Conservation (phyloP, 2,888 invertebrate genomes). For the Dexiosoma caninum region DNA sequence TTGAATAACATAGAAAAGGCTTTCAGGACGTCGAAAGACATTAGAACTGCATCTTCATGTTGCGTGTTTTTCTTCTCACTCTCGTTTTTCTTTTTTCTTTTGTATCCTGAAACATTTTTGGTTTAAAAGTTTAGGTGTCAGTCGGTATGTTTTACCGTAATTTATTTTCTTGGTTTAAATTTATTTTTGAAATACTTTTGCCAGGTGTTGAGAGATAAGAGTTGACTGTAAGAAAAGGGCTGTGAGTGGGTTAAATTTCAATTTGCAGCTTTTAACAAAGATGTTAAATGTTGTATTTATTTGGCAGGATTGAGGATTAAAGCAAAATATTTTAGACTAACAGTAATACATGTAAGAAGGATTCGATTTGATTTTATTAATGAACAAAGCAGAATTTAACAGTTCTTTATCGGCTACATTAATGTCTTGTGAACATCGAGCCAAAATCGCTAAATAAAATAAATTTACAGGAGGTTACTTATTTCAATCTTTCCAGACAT, state of each 20-base stretch:
- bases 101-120: conserved; percentile 29
- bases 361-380: not conserved
- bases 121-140: conserved; percentile 58
- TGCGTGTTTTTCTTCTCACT: not conserved
- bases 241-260: conserved; percentile 2
- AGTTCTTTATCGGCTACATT: no score
- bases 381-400: no score
- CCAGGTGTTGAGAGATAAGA: conserved; percentile 19
- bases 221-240: not conserved
- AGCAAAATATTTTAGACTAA: not conserved
- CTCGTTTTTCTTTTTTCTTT: conserved; percentile 1
- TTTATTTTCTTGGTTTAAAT: conserved; percentile 57
- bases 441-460: no score
- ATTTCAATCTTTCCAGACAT: no score
- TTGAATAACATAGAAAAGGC: conserved; percentile 1
- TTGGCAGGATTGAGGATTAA: conserved; percentile 1
- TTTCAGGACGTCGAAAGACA: not conserved
- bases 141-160: conserved; percentile 62
- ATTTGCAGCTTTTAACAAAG: conserved; percentile 34
- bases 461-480: no score
- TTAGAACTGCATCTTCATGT: conserved; percentile 20
- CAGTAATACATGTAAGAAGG: not conserved
- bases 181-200: conserved; percentile 40
- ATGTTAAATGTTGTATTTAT: conserved; percentile 28
- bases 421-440: no score